These are phyloP conservation scores for Siphlonurus alternatus DNA, from an alignment of 2,888 invertebrate genomes.

Conservation along the genomic window DNA sequence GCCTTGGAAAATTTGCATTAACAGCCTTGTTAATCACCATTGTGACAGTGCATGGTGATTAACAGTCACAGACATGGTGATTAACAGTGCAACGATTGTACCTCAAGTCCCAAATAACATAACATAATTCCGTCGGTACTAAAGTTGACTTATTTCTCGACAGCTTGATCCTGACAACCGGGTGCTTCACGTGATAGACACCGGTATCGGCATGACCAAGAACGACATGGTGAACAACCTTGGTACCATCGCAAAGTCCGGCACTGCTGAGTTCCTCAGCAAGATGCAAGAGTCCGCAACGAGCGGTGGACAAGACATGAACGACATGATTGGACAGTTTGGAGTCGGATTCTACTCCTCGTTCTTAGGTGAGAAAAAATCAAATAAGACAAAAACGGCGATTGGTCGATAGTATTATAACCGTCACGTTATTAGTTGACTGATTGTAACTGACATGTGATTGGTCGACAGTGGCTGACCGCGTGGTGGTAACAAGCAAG, in stretches of 20 bases:
- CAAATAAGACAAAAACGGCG: slow-evolving; percentile 4
- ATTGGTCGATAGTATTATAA: no score
- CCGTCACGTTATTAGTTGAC: no score
- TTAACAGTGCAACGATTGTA: no score
- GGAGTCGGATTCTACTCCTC: slow-evolving; percentile 99
- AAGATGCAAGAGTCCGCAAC: slow-evolving; percentile 61
- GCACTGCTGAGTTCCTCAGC: slow-evolving; percentile 87
- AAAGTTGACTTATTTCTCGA: no score
- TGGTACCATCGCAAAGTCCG: slow-evolving; percentile 96
- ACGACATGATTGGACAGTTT: slow-evolving; percentile 98
- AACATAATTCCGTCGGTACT: no score
- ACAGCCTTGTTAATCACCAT: no score
- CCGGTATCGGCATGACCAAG: slow-evolving; percentile 96
- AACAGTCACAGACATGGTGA: no score
- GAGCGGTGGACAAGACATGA: slow-evolving; percentile 52
- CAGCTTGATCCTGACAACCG: slow-evolving; percentile 81
- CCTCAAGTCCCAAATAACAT: no score
- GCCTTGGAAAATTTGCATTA: no score
- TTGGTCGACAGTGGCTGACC: slow-evolving; percentile 89
- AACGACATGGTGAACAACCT: slow-evolving; percentile 86
- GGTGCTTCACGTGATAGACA: slow-evolving; percentile 84
- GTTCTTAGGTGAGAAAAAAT: slow-evolving; percentile 57
- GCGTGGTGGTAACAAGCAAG: slow-evolving; percentile 89
- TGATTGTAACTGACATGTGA: no score
- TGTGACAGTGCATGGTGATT: no score